phyloP scores from a whole-genome alignment of 2,888 invertebrate genomes.

The Rhogogaster chlorosoma region DNA sequence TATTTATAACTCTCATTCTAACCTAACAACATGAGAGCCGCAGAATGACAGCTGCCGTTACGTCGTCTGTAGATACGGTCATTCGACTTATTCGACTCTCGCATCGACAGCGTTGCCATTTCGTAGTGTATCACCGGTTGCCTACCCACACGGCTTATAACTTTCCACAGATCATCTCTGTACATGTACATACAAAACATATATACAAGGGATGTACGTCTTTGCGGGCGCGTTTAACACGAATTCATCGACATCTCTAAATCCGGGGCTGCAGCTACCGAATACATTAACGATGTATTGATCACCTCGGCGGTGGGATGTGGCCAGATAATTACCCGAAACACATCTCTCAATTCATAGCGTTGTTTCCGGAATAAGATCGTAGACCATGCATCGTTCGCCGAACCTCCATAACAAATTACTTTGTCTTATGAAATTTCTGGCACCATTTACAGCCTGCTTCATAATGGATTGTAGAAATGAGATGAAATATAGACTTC shows the following conservation, averaged over 20 bases:
- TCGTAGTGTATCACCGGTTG: too few species aligned
- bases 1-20: too few species aligned
- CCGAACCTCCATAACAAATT: background rate
- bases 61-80: too few species aligned
- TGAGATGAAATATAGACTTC: background rate
- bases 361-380: background rate
- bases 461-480: background rate
- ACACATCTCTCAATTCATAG: conserved; percentile 2
- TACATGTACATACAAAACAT: background rate
- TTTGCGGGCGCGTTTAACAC: background rate
- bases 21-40: too few species aligned
- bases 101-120: too few species aligned
- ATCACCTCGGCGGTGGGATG: conserved; percentile 10
- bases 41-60: too few species aligned
- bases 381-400: background rate
- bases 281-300: conserved; percentile 26
- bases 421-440: background rate
- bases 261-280: background rate
- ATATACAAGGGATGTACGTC: background rate
- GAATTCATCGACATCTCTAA: background rate
- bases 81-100: too few species aligned
- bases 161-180: too few species aligned
- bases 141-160: too few species aligned
- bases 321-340: conserved; percentile 24
- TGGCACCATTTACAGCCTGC: background rate